Percentiles rank a stretch among this genome's conserved stretches.
Evolutionary conservation across 2,113 vertebrate species (phyloP).

Genomic region (Gambusia affinis): DNA sequence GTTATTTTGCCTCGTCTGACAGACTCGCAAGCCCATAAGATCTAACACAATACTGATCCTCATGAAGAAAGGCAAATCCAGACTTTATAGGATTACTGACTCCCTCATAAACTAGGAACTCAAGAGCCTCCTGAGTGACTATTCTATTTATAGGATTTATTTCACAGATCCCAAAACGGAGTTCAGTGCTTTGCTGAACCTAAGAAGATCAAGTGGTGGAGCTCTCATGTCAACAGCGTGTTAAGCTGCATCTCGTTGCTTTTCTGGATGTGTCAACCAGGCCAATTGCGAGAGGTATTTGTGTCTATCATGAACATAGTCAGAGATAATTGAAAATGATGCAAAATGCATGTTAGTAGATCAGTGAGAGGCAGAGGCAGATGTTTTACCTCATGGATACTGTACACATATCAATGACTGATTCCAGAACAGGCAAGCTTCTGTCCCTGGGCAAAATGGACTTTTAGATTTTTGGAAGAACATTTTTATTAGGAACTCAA

Average conservation of each 20-base stretch:
- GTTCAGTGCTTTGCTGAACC: slow-evolving; percentile 64
- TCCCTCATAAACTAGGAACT: slow-evolving; percentile 67
- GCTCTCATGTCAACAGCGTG: slow-evolving; percentile 47
- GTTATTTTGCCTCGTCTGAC: slow-evolving; percentile 73
- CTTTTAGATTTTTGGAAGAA: background rate
- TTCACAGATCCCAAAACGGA: slow-evolving; percentile 64
- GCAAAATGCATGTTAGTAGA: slow-evolving; percentile 41
- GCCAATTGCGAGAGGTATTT: slow-evolving; percentile 49
- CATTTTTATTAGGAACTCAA: background rate
- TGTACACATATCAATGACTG: too few species aligned
- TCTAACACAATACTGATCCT: slow-evolving; percentile 64
- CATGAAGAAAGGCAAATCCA: slow-evolving; percentile 74
- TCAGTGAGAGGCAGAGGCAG: background rate
- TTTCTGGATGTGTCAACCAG: slow-evolving; percentile 57
- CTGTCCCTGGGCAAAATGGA: background rate
- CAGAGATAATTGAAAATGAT: slow-evolving; percentile 40
- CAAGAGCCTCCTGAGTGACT: slow-evolving; percentile 62
- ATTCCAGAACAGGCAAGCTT: background rate
- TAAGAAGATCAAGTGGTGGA: slow-evolving; percentile 56
- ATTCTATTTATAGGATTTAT: slow-evolving; percentile 74
- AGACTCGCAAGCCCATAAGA: slow-evolving; percentile 65
- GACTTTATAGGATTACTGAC: slow-evolving; percentile 78
- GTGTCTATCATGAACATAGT: slow-evolving; percentile 43
- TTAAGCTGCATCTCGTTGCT: slow-evolving; percentile 7
- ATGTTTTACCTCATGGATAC: background rate